A percentile compares a stretch with the other conserved stretches of the same genome.
These are phyloP conservation scores for Meda fulgida DNA, from an alignment of 2,797 vertebrate species.

Conservation along the genomic window DNA sequence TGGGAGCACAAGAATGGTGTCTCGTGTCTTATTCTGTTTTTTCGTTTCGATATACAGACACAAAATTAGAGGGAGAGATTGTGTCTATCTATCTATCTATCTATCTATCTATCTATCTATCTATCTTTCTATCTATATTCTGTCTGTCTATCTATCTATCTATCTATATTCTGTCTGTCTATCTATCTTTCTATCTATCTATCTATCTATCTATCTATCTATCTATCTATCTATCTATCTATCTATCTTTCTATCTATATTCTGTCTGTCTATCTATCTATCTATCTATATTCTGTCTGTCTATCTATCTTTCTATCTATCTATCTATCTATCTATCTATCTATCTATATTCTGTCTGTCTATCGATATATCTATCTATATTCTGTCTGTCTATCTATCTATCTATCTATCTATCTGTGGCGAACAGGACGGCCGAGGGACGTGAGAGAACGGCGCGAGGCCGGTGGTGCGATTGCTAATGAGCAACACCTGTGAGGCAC, in stretches of 20 bases:
- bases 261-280: neutral
- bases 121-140: neutral
- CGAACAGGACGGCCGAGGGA: too few species aligned
- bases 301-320: neutral
- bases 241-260: rapidly evolving
- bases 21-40: neutral
- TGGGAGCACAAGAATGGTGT: neutral
- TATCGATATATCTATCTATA: too few species aligned
- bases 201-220: neutral
- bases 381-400: neutral
- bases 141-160: neutral
- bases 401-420: neutral
- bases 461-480: too few species aligned
- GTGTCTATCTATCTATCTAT: neutral
- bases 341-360: neutral
- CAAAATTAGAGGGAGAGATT: neutral
- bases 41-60: neutral
- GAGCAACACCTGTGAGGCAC: too few species aligned
- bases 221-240: neutral
- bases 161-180: neutral
- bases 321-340: neutral
- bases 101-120: neutral
- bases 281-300: neutral
- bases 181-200: rapidly evolving
- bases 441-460: too few species aligned